phyloP scores from a whole-genome alignment of 35 echinoderm and acorn worm genomes.

The Holothuria glaberrima region DNA sequence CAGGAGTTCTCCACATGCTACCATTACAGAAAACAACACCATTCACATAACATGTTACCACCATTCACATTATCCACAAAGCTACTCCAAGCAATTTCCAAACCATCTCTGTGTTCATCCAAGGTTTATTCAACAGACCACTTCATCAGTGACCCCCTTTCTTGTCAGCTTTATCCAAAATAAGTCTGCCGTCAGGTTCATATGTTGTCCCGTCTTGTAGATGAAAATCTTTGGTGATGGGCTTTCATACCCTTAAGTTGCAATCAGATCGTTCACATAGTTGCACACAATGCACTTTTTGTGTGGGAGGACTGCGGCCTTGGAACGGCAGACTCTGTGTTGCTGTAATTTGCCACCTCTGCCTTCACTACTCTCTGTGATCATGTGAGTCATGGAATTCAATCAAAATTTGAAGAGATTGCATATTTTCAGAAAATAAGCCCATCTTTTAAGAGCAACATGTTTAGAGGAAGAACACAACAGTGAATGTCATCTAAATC shows the following conservation, averaged over 20 bases:
- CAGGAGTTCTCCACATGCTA: no score
- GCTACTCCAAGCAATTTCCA: no score
- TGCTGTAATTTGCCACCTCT: constrained; percentile 83
- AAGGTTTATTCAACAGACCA: no score
- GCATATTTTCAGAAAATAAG: no score
- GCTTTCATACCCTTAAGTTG: background rate
- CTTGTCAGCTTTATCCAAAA: background rate
- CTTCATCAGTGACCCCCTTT: no score
- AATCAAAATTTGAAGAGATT: background rate
- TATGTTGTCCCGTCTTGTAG: background rate
- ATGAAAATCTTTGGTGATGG: background rate
- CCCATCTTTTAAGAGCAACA: no score
- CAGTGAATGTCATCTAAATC: no score
- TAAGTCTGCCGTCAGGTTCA: background rate
- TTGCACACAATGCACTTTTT: constrained; percentile 87
- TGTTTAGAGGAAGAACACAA: no score
- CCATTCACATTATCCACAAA: no score
- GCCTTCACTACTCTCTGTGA: constrained; percentile 91
- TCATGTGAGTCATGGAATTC: constrained; percentile 49
- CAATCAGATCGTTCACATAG: constrained; percentile 68
- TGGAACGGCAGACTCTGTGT: constrained; percentile 45
- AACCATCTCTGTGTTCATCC: no score
- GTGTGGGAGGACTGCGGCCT: constrained; percentile 76
- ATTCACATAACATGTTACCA: no score
- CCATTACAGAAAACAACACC: no score